These are phyloP conservation scores for Caradrina clavipalpis DNA, from an alignment of 2,888 invertebrate genomes.

Conservation along the genomic window DNA sequence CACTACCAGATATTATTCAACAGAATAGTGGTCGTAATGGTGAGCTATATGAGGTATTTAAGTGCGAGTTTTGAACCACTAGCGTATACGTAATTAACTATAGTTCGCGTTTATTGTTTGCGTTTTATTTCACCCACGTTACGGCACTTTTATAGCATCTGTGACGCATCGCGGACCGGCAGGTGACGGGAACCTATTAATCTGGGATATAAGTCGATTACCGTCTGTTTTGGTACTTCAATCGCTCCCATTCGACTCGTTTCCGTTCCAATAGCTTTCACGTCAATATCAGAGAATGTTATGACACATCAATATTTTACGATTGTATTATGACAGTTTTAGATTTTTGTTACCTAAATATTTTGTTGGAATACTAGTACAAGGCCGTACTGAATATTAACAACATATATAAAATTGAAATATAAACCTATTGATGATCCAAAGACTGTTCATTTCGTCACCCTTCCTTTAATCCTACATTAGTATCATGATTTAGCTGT, in stretches of 20 bases:
- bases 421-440: background rate
- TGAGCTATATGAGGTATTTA: background rate
- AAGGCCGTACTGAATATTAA: constrained; percentile 27
- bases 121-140: constrained; percentile 39
- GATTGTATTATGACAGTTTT: constrained; percentile 38
- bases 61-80: constrained; percentile 6
- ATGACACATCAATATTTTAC: constrained; percentile 55
- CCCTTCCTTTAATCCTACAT: no score
- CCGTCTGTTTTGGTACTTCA: constrained; percentile 48
- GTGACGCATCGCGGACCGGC: constrained; percentile 45
- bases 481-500: no score
- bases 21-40: constrained; percentile 5
- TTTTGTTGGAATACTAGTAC: constrained; percentile 28
- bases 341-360: constrained; percentile 34
- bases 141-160: constrained; percentile 41
- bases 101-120: constrained; percentile 33
- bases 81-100: constrained; percentile 10
- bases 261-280: constrained; percentile 56
- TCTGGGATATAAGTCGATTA: constrained; percentile 55
- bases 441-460: no score
- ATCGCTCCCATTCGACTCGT: constrained; percentile 50
- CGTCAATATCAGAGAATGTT: constrained; percentile 47
- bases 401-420: background rate
- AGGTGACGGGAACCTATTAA: constrained; percentile 59
- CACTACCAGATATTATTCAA: constrained; percentile 5